Conservation (phyloP, 2,888 invertebrate genomes). For the Hydraecia micacea region DNA sequence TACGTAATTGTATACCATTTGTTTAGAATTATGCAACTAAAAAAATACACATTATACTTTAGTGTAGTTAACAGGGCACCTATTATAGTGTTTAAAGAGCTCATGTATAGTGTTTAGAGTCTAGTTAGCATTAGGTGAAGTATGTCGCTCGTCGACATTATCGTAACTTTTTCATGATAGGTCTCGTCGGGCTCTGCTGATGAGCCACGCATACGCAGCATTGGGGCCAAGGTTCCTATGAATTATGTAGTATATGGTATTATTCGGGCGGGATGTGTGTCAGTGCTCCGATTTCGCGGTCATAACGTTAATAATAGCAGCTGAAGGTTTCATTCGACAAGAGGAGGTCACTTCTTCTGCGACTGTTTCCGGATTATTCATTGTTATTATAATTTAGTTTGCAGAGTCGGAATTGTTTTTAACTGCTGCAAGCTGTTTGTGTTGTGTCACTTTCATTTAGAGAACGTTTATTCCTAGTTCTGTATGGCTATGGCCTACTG, state of each 20-base stretch:
- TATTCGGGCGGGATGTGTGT: conserved; percentile 88
- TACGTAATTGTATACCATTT: conserved; percentile 32
- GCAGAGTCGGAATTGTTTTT: conserved; percentile 42
- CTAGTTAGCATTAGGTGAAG: conserved; percentile 27
- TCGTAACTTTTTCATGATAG: conserved; percentile 62
- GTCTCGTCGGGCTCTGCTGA: conserved; percentile 66
- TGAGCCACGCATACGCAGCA: conserved; percentile 75
- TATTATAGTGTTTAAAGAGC: background rate
- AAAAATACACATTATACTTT: conserved; percentile 16
- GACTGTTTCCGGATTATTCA: conserved; percentile 82
- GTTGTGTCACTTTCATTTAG: conserved; percentile 29
- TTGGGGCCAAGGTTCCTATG: conserved; percentile 89
- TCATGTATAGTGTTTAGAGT: background rate
- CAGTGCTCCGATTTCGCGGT: conserved; percentile 88
- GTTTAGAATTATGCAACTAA: conserved; percentile 17
- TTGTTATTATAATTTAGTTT: conserved; percentile 67
- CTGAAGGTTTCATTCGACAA: conserved; percentile 86
- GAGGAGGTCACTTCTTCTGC: conserved; percentile 84
- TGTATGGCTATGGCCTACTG: background rate
- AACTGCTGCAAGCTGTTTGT: conserved; percentile 37
- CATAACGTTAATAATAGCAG: conserved; percentile 86
- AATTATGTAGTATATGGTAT: conserved; percentile 90
- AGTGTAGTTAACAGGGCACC: background rate
- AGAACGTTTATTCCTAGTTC: conserved; percentile 11
- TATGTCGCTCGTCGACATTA: conserved; percentile 38